These are phyloP conservation scores for Grus americana DNA, from an alignment of 2,113 vertebrate species.

Conservation along the genomic window DNA sequence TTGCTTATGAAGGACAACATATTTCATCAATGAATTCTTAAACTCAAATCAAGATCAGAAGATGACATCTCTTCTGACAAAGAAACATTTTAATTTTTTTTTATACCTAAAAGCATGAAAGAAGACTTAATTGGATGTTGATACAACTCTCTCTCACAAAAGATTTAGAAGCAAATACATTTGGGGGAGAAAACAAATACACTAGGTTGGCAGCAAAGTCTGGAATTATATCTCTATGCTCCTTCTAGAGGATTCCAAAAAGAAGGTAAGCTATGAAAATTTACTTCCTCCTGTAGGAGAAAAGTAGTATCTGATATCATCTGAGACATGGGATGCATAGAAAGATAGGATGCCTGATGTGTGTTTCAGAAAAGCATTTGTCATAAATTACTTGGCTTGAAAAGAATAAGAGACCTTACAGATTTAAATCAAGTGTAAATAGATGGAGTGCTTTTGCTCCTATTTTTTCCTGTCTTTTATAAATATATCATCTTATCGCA, in stretches of 20 bases:
- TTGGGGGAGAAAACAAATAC: not conserved
- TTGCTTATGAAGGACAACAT: not conserved
- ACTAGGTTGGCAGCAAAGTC: not conserved
- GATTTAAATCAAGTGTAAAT: not conserved
- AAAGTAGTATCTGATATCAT: not conserved
- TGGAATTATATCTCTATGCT: not conserved
- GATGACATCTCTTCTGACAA: not conserved
- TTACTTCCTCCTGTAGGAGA: not conserved
- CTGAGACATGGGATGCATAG: not conserved
- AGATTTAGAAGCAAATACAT: not conserved
- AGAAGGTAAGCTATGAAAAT: not conserved
- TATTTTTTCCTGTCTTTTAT: not conserved
- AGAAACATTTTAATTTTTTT: not conserved
- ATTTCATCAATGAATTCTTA: not conserved
- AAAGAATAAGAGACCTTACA: not conserved
- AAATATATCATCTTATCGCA: fast-evolving
- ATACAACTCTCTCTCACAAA: not conserved
- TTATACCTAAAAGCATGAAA: not conserved
- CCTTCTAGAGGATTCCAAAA: not conserved
- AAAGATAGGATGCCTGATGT: not conserved
- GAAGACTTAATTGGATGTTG: not conserved
- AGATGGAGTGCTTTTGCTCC: not conserved
- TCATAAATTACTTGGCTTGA: not conserved
- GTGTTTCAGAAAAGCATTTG: not conserved
- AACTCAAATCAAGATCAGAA: not conserved